A percentile compares a stretch with the other conserved stretches of the same genome.
Conservation (phyloP, 2,888 invertebrate genomes). For the Theretra japonica region DNA sequence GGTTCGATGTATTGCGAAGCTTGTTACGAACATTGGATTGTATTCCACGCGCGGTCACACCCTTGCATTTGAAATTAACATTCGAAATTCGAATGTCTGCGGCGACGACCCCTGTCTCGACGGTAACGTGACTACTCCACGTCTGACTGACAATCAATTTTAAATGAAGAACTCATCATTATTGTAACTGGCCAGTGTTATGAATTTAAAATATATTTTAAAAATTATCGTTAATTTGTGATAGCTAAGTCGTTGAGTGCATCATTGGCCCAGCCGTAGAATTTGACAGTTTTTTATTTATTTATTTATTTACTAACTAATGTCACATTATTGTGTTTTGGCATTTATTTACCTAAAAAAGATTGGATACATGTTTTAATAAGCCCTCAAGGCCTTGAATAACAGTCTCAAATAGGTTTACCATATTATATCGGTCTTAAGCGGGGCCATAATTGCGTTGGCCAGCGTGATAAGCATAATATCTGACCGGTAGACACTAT, state of each 20-base stretch:
- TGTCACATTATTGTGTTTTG: no score
- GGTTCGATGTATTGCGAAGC: slow-evolving; percentile 33
- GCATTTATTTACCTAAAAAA: no score
- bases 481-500: no score
- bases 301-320: no score
- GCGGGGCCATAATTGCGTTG: no score
- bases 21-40: slow-evolving; percentile 45
- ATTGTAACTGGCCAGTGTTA: slow-evolving; percentile 5
- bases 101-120: slow-evolving; percentile 57
- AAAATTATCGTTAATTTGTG: background rate
- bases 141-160: slow-evolving; percentile 27
- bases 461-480: no score
- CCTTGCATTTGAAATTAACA: slow-evolving; percentile 72
- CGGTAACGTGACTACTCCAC: slow-evolving; percentile 51
- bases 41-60: slow-evolving; percentile 61
- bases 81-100: slow-evolving; percentile 66
- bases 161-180: slow-evolving; percentile 18
- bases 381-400: no score
- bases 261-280: no score
- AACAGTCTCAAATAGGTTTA: no score
- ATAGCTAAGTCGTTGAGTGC: background rate
- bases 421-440: no score
- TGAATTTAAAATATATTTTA: background rate
- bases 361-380: no score
- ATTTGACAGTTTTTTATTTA: no score